Base-by-base conservation (phyloP, 2,888 invertebrate genomes). In the Clanis bilineata region DNA sequence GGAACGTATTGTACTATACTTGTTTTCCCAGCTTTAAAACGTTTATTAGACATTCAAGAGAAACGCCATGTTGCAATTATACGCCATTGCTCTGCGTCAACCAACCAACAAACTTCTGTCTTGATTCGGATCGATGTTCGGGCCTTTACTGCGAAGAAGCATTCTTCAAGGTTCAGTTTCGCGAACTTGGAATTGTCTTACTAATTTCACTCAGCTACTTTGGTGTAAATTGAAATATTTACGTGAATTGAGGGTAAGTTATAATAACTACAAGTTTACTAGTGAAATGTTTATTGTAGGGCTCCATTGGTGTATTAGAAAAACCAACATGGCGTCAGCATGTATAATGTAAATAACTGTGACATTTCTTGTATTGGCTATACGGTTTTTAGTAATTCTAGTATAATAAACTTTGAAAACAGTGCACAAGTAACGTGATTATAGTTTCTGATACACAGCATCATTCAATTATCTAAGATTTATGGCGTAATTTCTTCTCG, bases 101-200 rank as follows among this genome's bases (percentile, higher is more conserved):
- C 82, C 76, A 80, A 83, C 78, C 77, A 69, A 51, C 77, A 79
- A 79, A 82, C 80, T 77, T 79, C 76, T 73, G 82, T 80, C 78
- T 85, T 72, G 83, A 92, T 90, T 93, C 93, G 94, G 94, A 94
- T 94, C 94, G 94, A 94, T 94, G 94, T 94, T 94, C 90, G 94
- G 94, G 88, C 93, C 94, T 90, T 90, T 94, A 88, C 83, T 93
- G 88, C 93, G 91, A 92, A 93, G 93, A 92, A 92, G 93, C 87
- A 89, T 94, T 88, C 90, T 95, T 92, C 94, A 94, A 93, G 94
- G 93, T 88, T 94, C 95, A 83, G 95, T 94, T 79, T 90, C 93
- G 76, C 93, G 94, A 88, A 95, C 95, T 93, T 95, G 94, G 95
- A 94, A 94, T 91, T 94, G 93, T 83, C 84, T 94, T 78, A 88